Conservation (phyloP, 2,113 vertebrate species). For the Sakesphorus luctuosus region DNA sequence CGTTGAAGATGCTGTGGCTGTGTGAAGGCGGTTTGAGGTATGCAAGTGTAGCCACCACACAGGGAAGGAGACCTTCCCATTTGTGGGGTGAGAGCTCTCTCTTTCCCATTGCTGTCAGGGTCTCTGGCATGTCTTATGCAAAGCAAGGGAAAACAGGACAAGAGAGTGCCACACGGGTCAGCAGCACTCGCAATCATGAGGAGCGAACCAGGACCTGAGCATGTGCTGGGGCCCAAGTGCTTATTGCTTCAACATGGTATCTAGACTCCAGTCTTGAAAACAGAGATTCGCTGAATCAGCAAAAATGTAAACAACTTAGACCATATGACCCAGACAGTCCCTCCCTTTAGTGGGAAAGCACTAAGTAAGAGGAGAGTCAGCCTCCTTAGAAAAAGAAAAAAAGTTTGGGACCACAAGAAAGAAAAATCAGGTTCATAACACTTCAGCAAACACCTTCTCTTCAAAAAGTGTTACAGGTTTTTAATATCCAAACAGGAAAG, state of each 20-base stretch:
- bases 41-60: neutral
- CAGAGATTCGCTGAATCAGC: neutral
- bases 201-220: neutral
- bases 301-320: neutral
- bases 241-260: neutral
- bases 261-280: neutral
- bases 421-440: neutral
- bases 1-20: neutral
- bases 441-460: neutral
- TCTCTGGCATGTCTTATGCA: neutral
- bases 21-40: neutral
- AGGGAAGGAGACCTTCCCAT: neutral
- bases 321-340: neutral
- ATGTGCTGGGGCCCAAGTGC: fast-evolving
- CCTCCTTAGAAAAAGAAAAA: neutral
- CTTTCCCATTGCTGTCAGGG: neutral
- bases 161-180: neutral
- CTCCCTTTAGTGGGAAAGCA: neutral
- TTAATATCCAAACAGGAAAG: neutral
- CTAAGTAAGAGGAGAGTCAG: neutral
- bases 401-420: neutral
- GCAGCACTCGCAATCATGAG: fast-evolving
- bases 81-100: neutral
- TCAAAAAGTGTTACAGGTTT: neutral
- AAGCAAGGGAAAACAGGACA: neutral